phyloP scores from a whole-genome alignment of 2,113 vertebrate species.

The Pterocles orientalis region DNA sequence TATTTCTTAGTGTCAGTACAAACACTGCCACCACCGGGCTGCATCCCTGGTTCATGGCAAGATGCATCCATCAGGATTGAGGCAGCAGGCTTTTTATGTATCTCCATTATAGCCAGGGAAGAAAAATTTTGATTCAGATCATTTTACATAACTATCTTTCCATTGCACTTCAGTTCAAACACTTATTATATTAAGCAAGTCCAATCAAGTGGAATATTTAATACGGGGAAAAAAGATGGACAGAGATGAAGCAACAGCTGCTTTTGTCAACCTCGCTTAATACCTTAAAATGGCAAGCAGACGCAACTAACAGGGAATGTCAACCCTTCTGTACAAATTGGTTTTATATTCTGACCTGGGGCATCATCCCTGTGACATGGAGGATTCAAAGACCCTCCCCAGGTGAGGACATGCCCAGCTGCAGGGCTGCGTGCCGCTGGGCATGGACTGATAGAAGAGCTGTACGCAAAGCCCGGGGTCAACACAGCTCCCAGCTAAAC shows the following conservation, averaged over 20 bases:
- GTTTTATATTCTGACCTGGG: background rate
- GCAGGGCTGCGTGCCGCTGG: rapidly evolving
- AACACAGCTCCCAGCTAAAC: background rate
- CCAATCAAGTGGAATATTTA: background rate
- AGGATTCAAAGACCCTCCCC: too few relatives aligned
- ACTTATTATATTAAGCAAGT: background rate
- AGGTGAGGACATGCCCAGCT: background rate
- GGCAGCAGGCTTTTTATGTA: background rate
- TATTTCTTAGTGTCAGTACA: background rate
- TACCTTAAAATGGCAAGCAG: background rate
- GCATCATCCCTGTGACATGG: rapidly evolving
- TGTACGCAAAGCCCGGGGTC: background rate
- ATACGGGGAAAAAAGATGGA: background rate
- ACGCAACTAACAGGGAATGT: background rate
- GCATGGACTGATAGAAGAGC: rapidly evolving
- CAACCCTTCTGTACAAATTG: background rate
- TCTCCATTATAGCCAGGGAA: background rate
- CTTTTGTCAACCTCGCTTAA: background rate
- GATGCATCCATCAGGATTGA: rapidly evolving
- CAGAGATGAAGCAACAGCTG: background rate
- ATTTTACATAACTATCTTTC: background rate
- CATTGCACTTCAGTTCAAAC: background rate
- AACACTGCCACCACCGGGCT: rapidly evolving
- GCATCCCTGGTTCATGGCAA: background rate
- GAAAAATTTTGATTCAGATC: background rate